Base-by-base conservation (phyloP, 2,113 vertebrate genomes). In the Sylvietta virens region DNA sequence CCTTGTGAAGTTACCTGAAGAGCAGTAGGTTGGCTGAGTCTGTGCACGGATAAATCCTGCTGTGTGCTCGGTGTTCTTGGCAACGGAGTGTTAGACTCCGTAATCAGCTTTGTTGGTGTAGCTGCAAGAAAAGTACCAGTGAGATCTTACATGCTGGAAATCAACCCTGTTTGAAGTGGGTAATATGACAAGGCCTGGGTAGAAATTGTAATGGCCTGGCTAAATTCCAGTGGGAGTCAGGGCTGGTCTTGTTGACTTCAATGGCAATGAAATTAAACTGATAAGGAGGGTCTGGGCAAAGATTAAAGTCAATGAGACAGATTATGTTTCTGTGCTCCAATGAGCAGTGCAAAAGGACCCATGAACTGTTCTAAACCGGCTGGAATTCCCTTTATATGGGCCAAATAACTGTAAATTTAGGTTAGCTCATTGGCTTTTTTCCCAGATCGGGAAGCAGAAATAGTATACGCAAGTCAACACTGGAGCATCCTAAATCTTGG, bases 91-190 rank as follows among this genome's bases (percentile, higher is more conserved):
- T 88, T 97, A 60, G 96, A 58, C 70, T 98, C 98, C 13, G 96
- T 72, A 17, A 95, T 92, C 90, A 97, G 96, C 87, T 98, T 98
- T 90, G 97, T 97, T 26, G 97, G 96, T 57, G 98, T 98, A 92
- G 98, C 98, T 98, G 95, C 57, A 97, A 97, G 74, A 95, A 70
- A 97, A 84, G 60, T 37, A 88, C 24, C 0, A 0, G 58, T 94
- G 90, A 95, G 76, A 57, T 88, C 82, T 74, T 64, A 54, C 27
- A 27, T 0, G 3, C 30, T 88, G 85, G 64, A 96, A 83, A 79
- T 67, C 39, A 80, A 39, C 20, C 28, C 18, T 0, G 0, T 82
- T 94, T 65, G 69, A 69, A 91, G 42, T 39, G 17, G 50, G 30
- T 76, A 42, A 48, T 66, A 42, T 1, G 3, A 47, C 0, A 20